phyloP scores from a whole-genome alignment of 1,140 invertebrate genomes.

The Nephotettix cincticeps region DNA sequence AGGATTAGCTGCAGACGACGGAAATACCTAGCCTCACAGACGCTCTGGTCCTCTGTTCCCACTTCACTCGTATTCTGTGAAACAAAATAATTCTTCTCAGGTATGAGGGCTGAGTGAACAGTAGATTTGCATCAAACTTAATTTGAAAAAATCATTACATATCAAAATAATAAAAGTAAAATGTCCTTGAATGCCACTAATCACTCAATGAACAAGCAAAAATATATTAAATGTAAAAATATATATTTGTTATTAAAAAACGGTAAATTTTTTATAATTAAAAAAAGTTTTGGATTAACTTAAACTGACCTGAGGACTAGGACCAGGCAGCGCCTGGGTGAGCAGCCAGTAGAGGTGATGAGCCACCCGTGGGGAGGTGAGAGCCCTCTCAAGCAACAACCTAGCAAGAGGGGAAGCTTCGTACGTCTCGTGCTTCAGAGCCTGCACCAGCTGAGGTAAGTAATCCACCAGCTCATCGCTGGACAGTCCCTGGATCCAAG shows the following conservation, averaged over 20 bases:
- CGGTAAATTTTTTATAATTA: too few species aligned
- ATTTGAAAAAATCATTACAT: too few species aligned
- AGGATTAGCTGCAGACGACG: slow-evolving; percentile 81
- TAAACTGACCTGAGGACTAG: slow-evolving; percentile 60
- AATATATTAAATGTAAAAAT: too few species aligned
- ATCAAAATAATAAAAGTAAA: too few species aligned
- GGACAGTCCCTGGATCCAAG: slow-evolving; percentile 73
- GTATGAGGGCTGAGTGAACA: too few species aligned
- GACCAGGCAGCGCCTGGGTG: slow-evolving; percentile 72
- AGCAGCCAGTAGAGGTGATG: slow-evolving; percentile 95
- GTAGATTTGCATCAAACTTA: too few species aligned
- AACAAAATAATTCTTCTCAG: too few species aligned
- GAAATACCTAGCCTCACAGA: slow-evolving; percentile 67
- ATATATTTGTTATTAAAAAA: too few species aligned
- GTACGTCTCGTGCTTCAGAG: slow-evolving; percentile 91
- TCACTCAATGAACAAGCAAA: too few species aligned
- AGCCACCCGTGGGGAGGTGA: slow-evolving; percentile 85
- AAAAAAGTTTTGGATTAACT: too few species aligned
- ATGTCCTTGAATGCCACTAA: too few species aligned
- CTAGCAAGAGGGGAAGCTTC: slow-evolving; percentile 81
- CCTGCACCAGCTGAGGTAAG: slow-evolving; percentile 91
- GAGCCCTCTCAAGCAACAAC: slow-evolving; percentile 80
- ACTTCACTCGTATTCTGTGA: slow-evolving; percentile 52
- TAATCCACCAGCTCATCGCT: slow-evolving; percentile 90
- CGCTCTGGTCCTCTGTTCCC: slow-evolving; percentile 52